Conservation (phyloP, 1,140 invertebrate genomes). For the Leptinotarsa texana region DNA sequence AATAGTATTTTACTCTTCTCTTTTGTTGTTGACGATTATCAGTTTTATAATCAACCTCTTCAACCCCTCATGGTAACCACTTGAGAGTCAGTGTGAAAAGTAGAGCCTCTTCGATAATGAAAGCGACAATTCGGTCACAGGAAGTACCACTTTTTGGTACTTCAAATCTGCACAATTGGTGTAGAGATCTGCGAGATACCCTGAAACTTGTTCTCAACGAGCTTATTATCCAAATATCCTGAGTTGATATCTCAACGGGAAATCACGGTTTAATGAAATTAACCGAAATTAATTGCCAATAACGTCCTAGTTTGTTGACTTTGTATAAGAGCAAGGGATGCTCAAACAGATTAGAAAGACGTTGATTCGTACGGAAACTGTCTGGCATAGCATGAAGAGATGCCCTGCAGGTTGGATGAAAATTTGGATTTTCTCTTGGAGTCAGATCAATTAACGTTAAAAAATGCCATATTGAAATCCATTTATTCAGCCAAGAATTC, state of each 20-base stretch:
- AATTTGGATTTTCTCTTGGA: no score
- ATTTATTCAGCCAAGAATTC: no score
- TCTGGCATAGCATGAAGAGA: no score
- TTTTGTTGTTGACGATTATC: background rate
- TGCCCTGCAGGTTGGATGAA: no score
- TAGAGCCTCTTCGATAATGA: background rate
- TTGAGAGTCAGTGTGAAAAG: conserved; percentile 7
- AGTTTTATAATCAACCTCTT: background rate
- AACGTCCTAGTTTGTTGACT: background rate
- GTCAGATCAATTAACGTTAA: no score
- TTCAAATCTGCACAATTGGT: background rate
- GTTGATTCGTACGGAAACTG: no score
- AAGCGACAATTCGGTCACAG: conserved; percentile 4
- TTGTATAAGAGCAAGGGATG: conserved; percentile 3
- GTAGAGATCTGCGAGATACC: background rate
- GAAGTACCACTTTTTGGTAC: conserved; percentile 7
- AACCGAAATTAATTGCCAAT: conserved; percentile 6
- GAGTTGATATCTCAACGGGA: conserved; percentile 1
- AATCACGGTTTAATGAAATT: background rate
- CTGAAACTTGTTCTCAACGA: background rate
- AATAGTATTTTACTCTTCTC: no score
- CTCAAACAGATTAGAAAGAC: background rate
- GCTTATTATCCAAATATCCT: background rate
- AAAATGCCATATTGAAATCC: no score
- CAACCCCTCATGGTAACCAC: background rate